Evolutionary conservation across 2,797 vertebrate genomes (phyloP).

Genomic region (Periophthalmus magnuspinnatus): DNA sequence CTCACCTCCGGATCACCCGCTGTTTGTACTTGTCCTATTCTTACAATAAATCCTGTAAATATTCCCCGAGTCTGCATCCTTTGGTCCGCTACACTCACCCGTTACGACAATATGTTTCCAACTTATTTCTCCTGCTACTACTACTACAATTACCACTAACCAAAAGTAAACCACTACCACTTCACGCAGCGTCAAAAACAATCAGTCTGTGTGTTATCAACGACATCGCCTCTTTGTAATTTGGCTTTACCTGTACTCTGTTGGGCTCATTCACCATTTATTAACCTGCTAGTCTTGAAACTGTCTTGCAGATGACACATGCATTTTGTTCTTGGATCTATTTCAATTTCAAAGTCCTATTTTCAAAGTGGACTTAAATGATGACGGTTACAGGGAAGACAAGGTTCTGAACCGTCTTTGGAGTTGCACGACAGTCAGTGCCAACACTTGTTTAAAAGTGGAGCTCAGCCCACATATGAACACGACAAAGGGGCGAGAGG

Average conservation of each 20-base stretch:
- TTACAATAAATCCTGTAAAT: no score
- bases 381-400: conserved; percentile 16
- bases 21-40: no score
- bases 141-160: background rate
- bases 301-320: conserved; percentile 11
- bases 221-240: background rate
- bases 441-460: conserved; percentile 38
- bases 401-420: conserved; percentile 26
- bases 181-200: no score
- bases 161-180: no score
- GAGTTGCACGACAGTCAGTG: conserved; percentile 38
- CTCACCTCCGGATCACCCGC: no score
- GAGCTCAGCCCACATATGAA: conserved; percentile 26
- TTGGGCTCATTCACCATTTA: background rate
- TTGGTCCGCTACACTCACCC: no score
- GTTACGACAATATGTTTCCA: no score
- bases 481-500: conserved; percentile 38
- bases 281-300: conserved; percentile 3
- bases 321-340: background rate
- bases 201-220: background rate
- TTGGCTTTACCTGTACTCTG: background rate
- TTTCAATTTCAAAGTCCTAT: conserved; percentile 14
- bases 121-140: background rate
- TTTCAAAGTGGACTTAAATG: conserved; percentile 8
- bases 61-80: no score